These are phyloP conservation scores for Ammodytes dubius DNA, from an alignment of 2,113 vertebrate species.

Conservation along the genomic window DNA sequence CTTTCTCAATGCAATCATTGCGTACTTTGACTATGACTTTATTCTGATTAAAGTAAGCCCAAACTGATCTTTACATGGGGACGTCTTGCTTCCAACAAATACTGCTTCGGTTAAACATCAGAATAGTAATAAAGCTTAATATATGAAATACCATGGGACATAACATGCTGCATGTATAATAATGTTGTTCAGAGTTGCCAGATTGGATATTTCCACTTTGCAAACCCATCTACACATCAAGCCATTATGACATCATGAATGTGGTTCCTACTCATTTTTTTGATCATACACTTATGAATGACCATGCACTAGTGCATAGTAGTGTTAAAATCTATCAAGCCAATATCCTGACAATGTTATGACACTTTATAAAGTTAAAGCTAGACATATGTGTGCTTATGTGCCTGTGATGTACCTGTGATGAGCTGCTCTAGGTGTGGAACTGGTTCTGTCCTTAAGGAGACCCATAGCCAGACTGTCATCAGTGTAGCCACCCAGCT, in stretches of 20 bases:
- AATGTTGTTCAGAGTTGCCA: too few species aligned
- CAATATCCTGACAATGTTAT: background rate
- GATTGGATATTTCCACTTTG: background rate
- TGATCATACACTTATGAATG: background rate
- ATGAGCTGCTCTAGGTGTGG: slow-evolving; percentile 51
- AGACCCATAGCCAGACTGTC: slow-evolving; percentile 74
- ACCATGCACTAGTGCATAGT: background rate
- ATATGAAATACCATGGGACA: background rate
- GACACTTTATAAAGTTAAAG: background rate
- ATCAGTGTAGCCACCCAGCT: slow-evolving; percentile 77
- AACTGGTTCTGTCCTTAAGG: slow-evolving; percentile 64
- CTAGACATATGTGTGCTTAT: background rate
- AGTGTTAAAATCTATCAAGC: background rate
- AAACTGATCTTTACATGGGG: too few species aligned
- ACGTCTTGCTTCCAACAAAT: background rate
- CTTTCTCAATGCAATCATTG: too few species aligned
- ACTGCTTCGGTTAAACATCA: background rate
- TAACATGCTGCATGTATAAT: background rate
- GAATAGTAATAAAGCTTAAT: too few species aligned
- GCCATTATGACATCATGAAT: background rate
- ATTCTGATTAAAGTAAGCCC: too few species aligned
- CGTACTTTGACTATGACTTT: too few species aligned
- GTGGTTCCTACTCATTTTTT: background rate
- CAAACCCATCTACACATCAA: background rate
- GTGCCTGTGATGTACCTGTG: slow-evolving; percentile 63